Base-by-base conservation (phyloP, 2,888 invertebrate genomes). In the Eristalis tenax region DNA sequence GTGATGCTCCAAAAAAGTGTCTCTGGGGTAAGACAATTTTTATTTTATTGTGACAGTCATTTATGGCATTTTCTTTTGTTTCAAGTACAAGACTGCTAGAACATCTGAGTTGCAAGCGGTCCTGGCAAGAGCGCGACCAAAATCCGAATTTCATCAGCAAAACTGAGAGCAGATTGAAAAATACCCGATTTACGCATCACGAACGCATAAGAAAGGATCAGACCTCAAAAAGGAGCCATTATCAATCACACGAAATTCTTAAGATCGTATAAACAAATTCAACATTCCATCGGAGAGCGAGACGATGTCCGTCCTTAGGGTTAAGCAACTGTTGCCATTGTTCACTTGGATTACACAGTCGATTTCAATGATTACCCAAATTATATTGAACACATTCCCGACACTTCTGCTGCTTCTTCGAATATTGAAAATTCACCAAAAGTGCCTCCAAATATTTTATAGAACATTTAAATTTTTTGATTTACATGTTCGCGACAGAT, bases 1-100 rank as follows among this genome's bases (percentile, higher is more conserved):
- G 93, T 98, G 63, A 95, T 95, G 11, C 95, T 97, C 83, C 97
- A 97, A 92, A 95, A 96, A 90, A 97, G 96, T 91, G 95, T 96
- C 71, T 95, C 96, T 89, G 97, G 97, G 93, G 98, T 98, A 94
- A 95, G 95, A 56, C 10, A 57, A 66, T 23, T 2, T 64, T 15
- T 26, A 10, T 1, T 38, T 10, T 59, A n/a, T n/a, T 15, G 11
- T 38, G 10, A 35, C 5, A 50, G 13, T 40, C 1, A 59, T 23
- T 43, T 13, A 26, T 61, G 11, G 40, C 26, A 11, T 15, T 43
- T 35, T 22, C 43, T 80, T 66, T 61, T 68, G 76, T 82, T 89
- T 88, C 89, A 94, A 97, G 97, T 96, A 95, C 93, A 96, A 96
- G 92, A 96, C 96, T 2, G 95, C 95, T 0, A 94, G 96, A 18